A percentile compares a stretch with the other conserved stretches of the same genome.
Evolutionary conservation across 2,797 vertebrate genomes (phyloP).

Genomic region (Momotus momota): DNA sequence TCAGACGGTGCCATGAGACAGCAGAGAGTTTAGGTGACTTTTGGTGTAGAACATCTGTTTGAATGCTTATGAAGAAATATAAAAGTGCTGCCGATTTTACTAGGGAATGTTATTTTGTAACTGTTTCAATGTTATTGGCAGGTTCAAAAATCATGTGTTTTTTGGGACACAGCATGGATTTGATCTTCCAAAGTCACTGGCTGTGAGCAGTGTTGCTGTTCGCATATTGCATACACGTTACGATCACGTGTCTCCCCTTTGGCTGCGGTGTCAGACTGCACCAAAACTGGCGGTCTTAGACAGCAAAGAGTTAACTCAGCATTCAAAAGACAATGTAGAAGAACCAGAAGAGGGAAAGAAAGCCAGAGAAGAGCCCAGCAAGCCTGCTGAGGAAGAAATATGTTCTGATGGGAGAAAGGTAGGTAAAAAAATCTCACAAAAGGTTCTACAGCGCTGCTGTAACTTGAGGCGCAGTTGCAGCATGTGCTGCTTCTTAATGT

Average conservation of each 20-base stretch:
- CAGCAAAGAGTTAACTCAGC: neutral
- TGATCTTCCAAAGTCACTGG: slow-evolving; percentile 86
- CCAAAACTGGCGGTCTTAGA: neutral
- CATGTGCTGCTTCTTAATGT: neutral
- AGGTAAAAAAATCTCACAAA: neutral
- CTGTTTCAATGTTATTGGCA: slow-evolving; percentile 43
- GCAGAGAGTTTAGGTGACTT: neutral
- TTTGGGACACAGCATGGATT: slow-evolving; percentile 78
- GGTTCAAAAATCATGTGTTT: slow-evolving; percentile 84
- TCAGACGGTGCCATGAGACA: fast-evolving
- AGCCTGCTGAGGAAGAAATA: slow-evolving; percentile 45
- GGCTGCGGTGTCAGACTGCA: slow-evolving; percentile 5
- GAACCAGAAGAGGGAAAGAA: neutral
- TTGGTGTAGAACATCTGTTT: neutral
- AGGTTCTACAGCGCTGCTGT: neutral
- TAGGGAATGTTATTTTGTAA: neutral
- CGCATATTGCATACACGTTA: slow-evolving; percentile 88
- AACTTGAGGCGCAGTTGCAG: neutral
- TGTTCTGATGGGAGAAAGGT: slow-evolving; percentile 38
- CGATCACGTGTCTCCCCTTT: slow-evolving; percentile 85
- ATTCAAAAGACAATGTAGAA: neutral
- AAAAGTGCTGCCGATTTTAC: neutral
- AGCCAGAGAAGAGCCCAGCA: neutral
- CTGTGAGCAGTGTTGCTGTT: slow-evolving; percentile 80
- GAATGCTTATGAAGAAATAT: neutral